Percentiles rank a stretch among this genome's conserved stretches.
Evolutionary conservation across 2,797 vertebrate species (phyloP).

Genomic region (Semaprochilodus insignis): DNA sequence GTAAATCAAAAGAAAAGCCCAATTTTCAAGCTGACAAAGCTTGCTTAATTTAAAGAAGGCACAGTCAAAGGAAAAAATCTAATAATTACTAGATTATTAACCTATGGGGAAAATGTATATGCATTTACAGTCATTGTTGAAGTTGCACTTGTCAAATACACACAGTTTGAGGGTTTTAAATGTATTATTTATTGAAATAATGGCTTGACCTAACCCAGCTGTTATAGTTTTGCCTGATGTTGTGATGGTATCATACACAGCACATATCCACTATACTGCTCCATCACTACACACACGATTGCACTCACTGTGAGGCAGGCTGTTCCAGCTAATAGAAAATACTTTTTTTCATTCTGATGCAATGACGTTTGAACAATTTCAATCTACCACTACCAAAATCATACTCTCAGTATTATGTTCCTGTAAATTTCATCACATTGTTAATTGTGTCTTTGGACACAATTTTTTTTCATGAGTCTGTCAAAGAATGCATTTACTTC

Average conservation of each 20-base stretch:
- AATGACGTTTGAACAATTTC: neutral
- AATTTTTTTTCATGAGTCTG: no score
- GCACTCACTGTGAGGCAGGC: neutral
- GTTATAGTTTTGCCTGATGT: neutral
- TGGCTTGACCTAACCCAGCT: neutral
- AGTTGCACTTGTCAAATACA: neutral
- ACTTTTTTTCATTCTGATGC: neutral
- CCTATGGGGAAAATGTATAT: neutral
- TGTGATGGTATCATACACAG: no score
- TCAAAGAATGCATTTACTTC: no score
- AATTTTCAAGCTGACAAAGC: constrained; percentile 10
- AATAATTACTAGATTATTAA: neutral
- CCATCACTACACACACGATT: neutral
- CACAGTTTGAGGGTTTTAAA: neutral
- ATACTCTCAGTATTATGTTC: neutral
- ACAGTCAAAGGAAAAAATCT: neutral
- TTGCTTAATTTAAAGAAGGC: constrained; percentile 13
- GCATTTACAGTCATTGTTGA: neutral
- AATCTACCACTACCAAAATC: neutral
- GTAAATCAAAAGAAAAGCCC: constrained; percentile 14
- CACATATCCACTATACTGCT: no score
- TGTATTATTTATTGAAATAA: neutral
- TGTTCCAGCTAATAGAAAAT: neutral
- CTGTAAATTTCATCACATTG: neutral
- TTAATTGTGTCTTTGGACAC: no score